Evolutionary conservation across 2,797 vertebrate species (phyloP).

Genomic region (Pipistrellus nathusii): DNA sequence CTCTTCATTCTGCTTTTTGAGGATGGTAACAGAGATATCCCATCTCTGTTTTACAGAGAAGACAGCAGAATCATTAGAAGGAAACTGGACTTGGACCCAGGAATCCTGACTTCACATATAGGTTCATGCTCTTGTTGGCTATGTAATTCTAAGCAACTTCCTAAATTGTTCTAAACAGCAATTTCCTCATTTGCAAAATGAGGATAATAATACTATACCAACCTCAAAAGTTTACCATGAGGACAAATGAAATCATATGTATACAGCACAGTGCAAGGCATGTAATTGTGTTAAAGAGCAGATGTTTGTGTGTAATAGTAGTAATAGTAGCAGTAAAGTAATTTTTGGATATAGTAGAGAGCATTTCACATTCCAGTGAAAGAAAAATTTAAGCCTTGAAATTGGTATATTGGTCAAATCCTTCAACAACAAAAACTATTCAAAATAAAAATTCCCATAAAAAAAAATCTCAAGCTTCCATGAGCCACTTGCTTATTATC

Average conservation of each 20-base stretch:
- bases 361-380: background rate
- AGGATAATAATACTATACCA: background rate
- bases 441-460: constrained; percentile 32
- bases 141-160: background rate
- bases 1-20: background rate
- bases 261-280: background rate
- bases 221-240: background rate
- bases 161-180: background rate
- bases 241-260: background rate
- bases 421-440: background rate
- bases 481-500: background rate
- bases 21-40: background rate
- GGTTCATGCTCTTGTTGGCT: background rate
- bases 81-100: background rate
- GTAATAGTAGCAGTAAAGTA: background rate
- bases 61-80: background rate
- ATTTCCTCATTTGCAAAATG: background rate
- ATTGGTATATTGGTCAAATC: constrained; percentile 1
- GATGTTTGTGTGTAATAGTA: background rate
- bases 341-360: background rate
- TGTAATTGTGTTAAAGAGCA: background rate
- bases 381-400: background rate
- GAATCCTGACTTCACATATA: background rate
- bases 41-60: background rate
- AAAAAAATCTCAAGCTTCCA: constrained; percentile 11